These are phyloP conservation scores for Diglossa cyanea DNA, from an alignment of 2,797 vertebrate species.

Conservation along the genomic window DNA sequence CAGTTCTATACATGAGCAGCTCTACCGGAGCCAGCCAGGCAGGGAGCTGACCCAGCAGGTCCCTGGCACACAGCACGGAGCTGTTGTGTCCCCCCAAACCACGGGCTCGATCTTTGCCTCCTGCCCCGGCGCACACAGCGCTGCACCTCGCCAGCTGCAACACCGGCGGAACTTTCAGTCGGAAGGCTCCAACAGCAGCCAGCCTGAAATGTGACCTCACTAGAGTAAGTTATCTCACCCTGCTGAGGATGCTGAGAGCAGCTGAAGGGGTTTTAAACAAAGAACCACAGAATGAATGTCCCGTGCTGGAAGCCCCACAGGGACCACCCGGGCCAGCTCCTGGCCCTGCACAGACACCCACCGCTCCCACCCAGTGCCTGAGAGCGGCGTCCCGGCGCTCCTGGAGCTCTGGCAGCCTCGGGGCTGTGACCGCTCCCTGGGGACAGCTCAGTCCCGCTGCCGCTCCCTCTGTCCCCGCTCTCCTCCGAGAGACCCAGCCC, in stretches of 20 bases:
- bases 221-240: not conserved
- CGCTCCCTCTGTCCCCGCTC: not conserved
- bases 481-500: not conserved
- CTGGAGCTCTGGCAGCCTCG: not conserved
- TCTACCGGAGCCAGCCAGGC: not conserved
- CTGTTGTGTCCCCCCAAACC: not conserved
- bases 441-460: not conserved
- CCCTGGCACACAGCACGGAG: not conserved
- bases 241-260: not conserved
- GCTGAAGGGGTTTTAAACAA: not conserved
- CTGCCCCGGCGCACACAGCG: rapidly evolving
- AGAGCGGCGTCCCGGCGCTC: not conserved
- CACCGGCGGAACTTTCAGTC: not conserved
- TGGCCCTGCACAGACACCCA: not conserved
- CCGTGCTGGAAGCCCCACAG: not conserved
- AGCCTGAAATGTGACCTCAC: rapidly evolving
- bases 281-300: too few relatives aligned
- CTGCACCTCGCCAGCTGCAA: not conserved
- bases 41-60: not conserved
- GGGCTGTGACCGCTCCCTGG: not conserved
- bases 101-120: too few relatives aligned
- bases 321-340: not conserved
- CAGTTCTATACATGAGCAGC: not conserved
- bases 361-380: not conserved
- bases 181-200: not conserved